These are phyloP conservation scores for Lathronympha strigana DNA, from an alignment of 2,888 invertebrate species.

Conservation along the genomic window DNA sequence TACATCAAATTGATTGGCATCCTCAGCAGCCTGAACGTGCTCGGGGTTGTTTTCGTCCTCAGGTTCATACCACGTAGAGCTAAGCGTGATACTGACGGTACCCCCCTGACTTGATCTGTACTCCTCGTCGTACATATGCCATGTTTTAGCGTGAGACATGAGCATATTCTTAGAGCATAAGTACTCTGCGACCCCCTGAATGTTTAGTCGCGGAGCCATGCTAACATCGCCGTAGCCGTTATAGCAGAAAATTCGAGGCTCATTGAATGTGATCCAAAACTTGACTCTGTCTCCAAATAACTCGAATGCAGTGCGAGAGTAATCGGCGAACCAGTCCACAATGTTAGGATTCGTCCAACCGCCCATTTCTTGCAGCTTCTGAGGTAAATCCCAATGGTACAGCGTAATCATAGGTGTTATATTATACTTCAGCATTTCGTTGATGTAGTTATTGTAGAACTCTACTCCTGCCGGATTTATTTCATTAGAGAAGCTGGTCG, in stretches of 20 bases:
- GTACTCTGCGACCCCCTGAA: constrained; percentile 74
- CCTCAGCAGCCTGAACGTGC: constrained; percentile 68
- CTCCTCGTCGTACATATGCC: constrained; percentile 65
- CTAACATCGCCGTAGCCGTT: constrained; percentile 67
- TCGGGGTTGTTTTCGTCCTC: constrained; percentile 68
- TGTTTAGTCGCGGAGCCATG: constrained; percentile 59
- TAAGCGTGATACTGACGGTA: constrained; percentile 74
- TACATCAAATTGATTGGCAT: constrained; percentile 76
- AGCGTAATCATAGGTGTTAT: constrained; percentile 85
- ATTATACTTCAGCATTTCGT: constrained; percentile 82
- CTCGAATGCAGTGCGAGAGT: constrained; percentile 65
- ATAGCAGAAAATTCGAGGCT: constrained; percentile 67
- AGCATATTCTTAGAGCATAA: constrained; percentile 75
- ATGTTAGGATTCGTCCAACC: constrained; percentile 75
- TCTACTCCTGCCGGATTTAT: constrained; percentile 83
- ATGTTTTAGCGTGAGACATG: constrained; percentile 79
- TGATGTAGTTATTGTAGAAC: constrained; percentile 86
- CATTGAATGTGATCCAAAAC: constrained; percentile 84
- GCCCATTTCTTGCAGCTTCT: constrained; percentile 76
- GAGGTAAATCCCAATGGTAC: constrained; percentile 79
- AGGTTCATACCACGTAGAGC: constrained; percentile 77
- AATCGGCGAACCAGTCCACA: constrained; percentile 71
- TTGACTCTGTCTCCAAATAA: constrained; percentile 76
- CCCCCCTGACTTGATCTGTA: constrained; percentile 66
- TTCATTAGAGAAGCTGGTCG: constrained; percentile 80